phyloP scores from a whole-genome alignment of 2,113 vertebrate species.

The Chionodraco myersi region DNA sequence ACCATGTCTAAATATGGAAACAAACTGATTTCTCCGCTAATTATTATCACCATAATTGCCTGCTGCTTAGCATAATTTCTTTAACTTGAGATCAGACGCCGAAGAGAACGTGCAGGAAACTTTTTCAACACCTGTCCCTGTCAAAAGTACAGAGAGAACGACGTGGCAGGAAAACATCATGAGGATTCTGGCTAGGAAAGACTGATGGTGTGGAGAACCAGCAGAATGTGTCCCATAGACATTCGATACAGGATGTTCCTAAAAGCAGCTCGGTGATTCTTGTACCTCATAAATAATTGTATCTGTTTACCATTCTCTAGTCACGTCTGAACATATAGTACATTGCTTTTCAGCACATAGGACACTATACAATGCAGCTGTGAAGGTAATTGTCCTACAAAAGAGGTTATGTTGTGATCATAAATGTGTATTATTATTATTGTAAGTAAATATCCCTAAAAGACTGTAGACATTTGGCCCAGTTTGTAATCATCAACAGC shows the following conservation, averaged over 20 bases:
- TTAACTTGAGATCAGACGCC: conserved; percentile 13
- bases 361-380: not conserved
- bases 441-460: no score
- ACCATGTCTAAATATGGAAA: conserved; percentile 52
- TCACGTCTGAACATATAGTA: not conserved
- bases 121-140: not conserved
- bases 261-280: conserved; percentile 1
- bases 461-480: no score
- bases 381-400: not conserved
- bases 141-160: not conserved
- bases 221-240: conserved; percentile 3
- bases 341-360: not conserved
- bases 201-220: not conserved
- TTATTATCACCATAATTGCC: conserved; percentile 58
- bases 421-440: no score
- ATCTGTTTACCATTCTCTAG: conserved; percentile 7
- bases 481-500: no score
- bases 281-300: conserved; percentile 4
- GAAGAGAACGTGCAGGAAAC: not conserved
- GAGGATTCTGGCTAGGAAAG: not conserved
- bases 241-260: conserved; percentile 8
- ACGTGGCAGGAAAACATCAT: not conserved
- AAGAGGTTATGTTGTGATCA: no score
- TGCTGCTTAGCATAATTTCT: conserved; percentile 49
- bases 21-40: conserved; percentile 36